Evolutionary conservation across 2,888 invertebrate genomes (phyloP), one percentile per base, ranked within the genome.

Genomic region (Zele albiditarsus): DNA sequence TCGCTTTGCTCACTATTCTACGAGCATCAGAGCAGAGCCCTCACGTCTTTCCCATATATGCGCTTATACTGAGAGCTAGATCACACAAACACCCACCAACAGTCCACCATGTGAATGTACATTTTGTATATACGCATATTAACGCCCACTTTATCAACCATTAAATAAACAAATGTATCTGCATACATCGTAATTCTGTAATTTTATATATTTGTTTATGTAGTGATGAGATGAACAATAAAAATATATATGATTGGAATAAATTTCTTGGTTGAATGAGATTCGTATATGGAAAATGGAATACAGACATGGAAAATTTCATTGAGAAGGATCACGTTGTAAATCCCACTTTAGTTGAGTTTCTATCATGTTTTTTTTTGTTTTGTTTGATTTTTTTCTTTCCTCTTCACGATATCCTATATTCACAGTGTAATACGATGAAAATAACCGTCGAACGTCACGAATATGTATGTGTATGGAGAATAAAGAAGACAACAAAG

Each of bases 131-230:
- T 27, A 31, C 25, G 31, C 16, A 20, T 69, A 57, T 69, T n/a
- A 87, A 89, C 88, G 88, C 89, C 89, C 88, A 89, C 88, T 86
- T 86, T 76, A 75, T 76, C 12, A 57, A 78, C 77, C 80, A 78
- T 57, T 73, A 77, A 60, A 78, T 80, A 84, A 84, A 87, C 85
- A 88, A 87, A 89, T 89, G 89, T 89, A 89, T 87, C 86, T 74
- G 75, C 77, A 80, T 75, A 76, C 78, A 79, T 71, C 75, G 77
- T 77, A 76, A 77, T 78, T 75, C 78, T 78, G 74, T 75, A 69
- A 77, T 76, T 78, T 78, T 75, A 78, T 79, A 31, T 31, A 16
- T 31, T 31, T n/a, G 10, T 62, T 28, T 62, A 60, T 60, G 12
- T 25, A 0, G 27, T 27, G 4, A 23, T 27, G 53, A 53, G n/a